phyloP scores from a whole-genome alignment of 2,888 invertebrate species.

The Scaptodrosophila latifasciaeformis region DNA sequence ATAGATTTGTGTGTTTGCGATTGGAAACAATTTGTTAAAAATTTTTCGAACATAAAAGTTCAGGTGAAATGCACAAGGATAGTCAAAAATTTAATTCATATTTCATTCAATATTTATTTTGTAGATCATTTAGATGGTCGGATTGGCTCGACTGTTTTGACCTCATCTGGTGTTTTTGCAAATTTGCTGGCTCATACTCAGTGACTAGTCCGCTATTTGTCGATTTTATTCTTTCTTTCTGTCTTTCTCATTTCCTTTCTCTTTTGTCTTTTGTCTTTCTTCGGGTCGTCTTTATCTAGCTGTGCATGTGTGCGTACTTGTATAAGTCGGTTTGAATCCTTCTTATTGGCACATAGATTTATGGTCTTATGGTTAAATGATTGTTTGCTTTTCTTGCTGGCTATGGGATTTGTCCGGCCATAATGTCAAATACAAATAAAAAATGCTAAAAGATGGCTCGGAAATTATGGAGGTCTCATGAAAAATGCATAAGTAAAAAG shows the following conservation, averaged over 20 bases:
- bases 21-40: no score
- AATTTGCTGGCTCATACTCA: conserved; percentile 32
- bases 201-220: conserved; percentile 1
- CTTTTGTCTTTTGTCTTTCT: no score
- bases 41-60: no score
- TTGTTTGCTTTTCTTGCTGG: conserved; percentile 32
- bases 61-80: no score
- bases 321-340: conserved; percentile 33
- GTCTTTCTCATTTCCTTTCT: conserved; percentile 1
- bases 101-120: background rate
- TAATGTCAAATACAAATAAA: background rate
- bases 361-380: conserved; percentile 54
- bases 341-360: conserved; percentile 51
- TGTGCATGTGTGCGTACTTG: no score
- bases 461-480: no score
- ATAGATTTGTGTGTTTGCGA: no score
- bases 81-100: background rate
- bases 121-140: conserved; percentile 13
- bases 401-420: background rate
- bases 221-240: no score
- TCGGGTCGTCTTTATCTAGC: no score
- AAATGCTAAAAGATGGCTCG: no score
- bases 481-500: no score
- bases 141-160: background rate
- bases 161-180: conserved; percentile 8